These are phyloP conservation scores for Torymus auratus DNA, from an alignment of 2,888 invertebrate species.

Conservation along the genomic window DNA sequence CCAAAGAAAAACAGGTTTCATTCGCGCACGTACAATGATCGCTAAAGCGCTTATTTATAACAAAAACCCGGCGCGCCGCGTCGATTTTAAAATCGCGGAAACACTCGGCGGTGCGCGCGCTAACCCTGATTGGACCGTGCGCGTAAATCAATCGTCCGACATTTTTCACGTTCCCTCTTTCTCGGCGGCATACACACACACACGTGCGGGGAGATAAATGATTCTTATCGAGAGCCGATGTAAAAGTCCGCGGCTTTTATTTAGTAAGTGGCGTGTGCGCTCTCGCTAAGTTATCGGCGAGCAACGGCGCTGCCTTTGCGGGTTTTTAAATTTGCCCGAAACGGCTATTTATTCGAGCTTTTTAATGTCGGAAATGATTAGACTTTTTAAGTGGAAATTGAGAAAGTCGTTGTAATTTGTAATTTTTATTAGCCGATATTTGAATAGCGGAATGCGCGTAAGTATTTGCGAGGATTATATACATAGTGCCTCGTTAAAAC, in stretches of 20 bases:
- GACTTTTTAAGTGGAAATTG: too few relatives aligned
- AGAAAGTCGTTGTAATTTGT: too few relatives aligned
- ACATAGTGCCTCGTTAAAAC: too few relatives aligned
- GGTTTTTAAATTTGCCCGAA: too few relatives aligned
- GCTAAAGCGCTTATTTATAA: too few relatives aligned
- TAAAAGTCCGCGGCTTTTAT: slow-evolving; percentile 44
- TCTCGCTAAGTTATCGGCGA: slow-evolving; percentile 11
- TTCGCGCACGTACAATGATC: not conserved
- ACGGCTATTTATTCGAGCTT: too few relatives aligned
- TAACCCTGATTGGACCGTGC: slow-evolving; percentile 40
- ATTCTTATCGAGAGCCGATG: slow-evolving; percentile 39
- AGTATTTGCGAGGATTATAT: too few relatives aligned
- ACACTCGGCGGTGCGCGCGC: slow-evolving; percentile 4
- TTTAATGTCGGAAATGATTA: not conserved
- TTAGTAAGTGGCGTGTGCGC: slow-evolving; percentile 18
- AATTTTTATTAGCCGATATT: too few relatives aligned
- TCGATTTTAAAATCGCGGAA: slow-evolving; percentile 20
- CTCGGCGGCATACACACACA: too few relatives aligned
- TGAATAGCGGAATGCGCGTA: too few relatives aligned
- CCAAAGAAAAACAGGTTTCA: slow-evolving; percentile 29
- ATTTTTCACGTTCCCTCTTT: slow-evolving; percentile 8
- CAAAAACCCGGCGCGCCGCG: too few relatives aligned
- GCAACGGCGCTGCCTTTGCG: too few relatives aligned
- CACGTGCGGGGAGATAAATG: slow-evolving; percentile 36
- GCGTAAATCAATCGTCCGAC: slow-evolving; percentile 39